These are phyloP conservation scores for Agriopis aurantiaria DNA, from an alignment of 2,888 invertebrate genomes.

Conservation along the genomic window DNA sequence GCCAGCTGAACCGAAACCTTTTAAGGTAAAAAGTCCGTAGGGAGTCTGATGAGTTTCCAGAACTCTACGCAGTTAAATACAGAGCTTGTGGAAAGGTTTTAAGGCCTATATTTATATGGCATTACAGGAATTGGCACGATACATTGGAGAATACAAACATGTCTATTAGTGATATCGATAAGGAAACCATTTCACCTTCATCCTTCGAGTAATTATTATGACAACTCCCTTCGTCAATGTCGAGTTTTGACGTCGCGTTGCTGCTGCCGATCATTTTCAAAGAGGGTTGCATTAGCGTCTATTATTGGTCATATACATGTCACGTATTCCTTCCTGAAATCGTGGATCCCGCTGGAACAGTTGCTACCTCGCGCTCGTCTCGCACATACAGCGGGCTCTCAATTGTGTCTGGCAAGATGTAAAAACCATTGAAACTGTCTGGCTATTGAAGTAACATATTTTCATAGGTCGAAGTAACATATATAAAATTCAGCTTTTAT, in stretches of 20 bases:
- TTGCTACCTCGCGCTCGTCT: too few species aligned
- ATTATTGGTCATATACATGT: slow-evolving; percentile 1
- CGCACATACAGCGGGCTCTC: too few species aligned
- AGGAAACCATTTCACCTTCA: slow-evolving; percentile 1
- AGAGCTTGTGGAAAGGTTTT: neutral
- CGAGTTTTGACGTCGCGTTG: neutral
- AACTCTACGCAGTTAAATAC: neutral
- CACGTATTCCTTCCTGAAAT: neutral
- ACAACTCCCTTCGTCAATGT: slow-evolving; percentile 10
- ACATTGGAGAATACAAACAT: neutral
- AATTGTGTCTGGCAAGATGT: too few species aligned
- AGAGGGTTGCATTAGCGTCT: slow-evolving; percentile 8
- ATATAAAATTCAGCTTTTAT: too few species aligned
- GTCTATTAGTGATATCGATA: neutral
- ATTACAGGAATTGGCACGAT: neutral
- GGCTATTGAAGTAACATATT: too few species aligned
- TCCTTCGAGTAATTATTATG: slow-evolving; percentile 7
- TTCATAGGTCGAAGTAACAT: too few species aligned
- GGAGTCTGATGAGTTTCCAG: slow-evolving; percentile 5
- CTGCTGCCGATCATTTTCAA: slow-evolving; percentile 3
- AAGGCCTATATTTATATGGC: neutral
- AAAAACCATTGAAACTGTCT: too few species aligned
- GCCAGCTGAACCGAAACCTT: slow-evolving; percentile 15
- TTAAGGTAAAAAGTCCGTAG: slow-evolving; percentile 3
- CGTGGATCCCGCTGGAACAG: too few species aligned